Percentiles rank a stretch among this genome's conserved stretches.
These are phyloP conservation scores for Drosophila phalerata DNA, from an alignment of 2,888 invertebrate species.

Conservation along the genomic window DNA sequence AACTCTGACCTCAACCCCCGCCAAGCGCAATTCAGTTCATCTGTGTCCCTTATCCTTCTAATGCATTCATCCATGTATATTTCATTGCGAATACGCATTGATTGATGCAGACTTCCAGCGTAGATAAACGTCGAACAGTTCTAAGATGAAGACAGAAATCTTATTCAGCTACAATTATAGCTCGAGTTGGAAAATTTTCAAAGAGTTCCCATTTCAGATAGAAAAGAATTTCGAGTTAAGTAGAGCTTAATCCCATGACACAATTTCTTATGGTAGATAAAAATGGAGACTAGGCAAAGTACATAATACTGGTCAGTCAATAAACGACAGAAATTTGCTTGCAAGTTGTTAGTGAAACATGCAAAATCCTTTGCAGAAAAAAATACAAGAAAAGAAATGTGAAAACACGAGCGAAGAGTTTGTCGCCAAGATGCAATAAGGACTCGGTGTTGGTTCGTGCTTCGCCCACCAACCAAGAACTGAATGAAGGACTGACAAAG, in stretches of 20 bases:
- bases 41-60: conserved; percentile 24
- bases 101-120: conserved; percentile 63
- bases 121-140: conserved; percentile 15
- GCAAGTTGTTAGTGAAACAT: conserved; percentile 66
- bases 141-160: background rate
- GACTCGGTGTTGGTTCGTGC: conserved; percentile 45
- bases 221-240: conserved; percentile 5
- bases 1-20: conserved; percentile 50
- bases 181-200: background rate
- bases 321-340: conserved; percentile 51
- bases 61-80: conserved; percentile 64
- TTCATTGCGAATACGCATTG: conserved; percentile 70
- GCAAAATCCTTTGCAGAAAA: conserved; percentile 59
- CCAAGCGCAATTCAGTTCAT: conserved; percentile 12
- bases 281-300: conserved; percentile 6
- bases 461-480: conserved; percentile 31
- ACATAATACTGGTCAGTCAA: conserved; percentile 32
- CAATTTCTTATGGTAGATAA: conserved; percentile 12
- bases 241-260: conserved; percentile 13
- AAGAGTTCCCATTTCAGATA: background rate
- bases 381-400: conserved; percentile 8
- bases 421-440: conserved; percentile 79
- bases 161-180: background rate
- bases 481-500: conserved; percentile 61
- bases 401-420: conserved; percentile 58